Conservation (phyloP, 2,797 vertebrate genomes). For the Limosa lapponica region DNA sequence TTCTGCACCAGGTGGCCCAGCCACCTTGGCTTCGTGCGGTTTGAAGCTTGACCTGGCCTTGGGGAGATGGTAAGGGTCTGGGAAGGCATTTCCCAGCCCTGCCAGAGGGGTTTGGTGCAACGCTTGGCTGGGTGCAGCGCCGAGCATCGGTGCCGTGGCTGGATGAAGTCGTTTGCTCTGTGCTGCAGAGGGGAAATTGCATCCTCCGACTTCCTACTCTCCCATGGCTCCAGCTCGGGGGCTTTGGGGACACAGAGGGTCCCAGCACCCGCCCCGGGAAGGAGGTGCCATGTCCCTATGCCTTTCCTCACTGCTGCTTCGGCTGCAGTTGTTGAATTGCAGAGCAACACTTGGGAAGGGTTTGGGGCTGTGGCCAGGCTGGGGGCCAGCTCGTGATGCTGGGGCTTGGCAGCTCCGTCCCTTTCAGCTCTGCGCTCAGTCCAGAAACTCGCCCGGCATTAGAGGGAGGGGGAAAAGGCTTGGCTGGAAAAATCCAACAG, state of each 20-base stretch:
- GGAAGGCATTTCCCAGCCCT: neutral
- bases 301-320: neutral
- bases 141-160: accelerated
- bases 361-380: neutral
- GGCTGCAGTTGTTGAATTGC: neutral
- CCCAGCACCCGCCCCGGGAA: accelerated
- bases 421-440: slow-evolving; percentile 33
- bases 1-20: neutral
- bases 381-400: slow-evolving; percentile 43
- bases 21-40: neutral
- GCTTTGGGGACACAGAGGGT: neutral
- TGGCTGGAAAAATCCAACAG: slow-evolving; percentile 45
- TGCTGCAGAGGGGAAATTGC: neutral
- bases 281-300: neutral
- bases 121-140: neutral
- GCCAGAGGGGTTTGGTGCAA: neutral
- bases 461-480: neutral
- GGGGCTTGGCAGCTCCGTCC: neutral
- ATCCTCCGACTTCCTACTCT: neutral
- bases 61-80: neutral
- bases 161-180: neutral
- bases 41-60: neutral
- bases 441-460: slow-evolving; percentile 43
- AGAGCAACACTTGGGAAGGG: neutral
- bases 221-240: neutral